Conservation (phyloP, 2,888 invertebrate genomes). For the Harpalus rubripes region DNA sequence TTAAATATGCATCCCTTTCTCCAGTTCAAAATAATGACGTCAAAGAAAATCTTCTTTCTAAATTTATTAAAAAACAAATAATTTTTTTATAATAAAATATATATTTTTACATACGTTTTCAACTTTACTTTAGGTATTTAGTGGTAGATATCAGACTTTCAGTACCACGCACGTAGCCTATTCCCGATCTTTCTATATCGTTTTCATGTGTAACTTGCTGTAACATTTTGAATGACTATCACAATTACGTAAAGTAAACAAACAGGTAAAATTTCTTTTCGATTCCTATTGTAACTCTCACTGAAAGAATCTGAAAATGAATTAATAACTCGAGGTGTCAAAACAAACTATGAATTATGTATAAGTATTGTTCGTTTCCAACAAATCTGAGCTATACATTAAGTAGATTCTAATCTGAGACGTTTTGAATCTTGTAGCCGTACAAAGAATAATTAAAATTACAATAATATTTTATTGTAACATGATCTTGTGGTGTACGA, state of each 20-base stretch:
- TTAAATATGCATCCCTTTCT: no score
- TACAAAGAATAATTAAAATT: slow-evolving; percentile 58
- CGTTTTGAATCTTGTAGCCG: slow-evolving; percentile 18
- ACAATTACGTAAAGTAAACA: not conserved
- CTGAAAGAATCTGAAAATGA: not conserved
- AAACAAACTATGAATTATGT: slow-evolving; percentile 32
- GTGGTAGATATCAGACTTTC: no score
- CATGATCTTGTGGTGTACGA: slow-evolving; percentile 47
- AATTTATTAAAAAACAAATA: no score
- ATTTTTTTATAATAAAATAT: no score
- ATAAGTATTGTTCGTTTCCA: slow-evolving; percentile 30
- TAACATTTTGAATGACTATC: no score
- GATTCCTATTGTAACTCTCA: not conserved
- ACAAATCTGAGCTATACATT: slow-evolving; percentile 40
- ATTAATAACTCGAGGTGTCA: slow-evolving; percentile 24
- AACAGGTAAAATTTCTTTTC: not conserved
- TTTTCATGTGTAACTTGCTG: no score
- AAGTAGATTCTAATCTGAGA: slow-evolving; percentile 51
- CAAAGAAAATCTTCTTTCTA: no score
- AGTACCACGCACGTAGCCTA: no score
- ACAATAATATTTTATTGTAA: slow-evolving; percentile 62
- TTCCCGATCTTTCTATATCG: no score
- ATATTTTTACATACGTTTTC: no score
- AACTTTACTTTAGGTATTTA: no score
- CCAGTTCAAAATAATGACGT: no score